Base-by-base conservation (phyloP, 2,797 vertebrate genomes). In the Luscinia luscinia region DNA sequence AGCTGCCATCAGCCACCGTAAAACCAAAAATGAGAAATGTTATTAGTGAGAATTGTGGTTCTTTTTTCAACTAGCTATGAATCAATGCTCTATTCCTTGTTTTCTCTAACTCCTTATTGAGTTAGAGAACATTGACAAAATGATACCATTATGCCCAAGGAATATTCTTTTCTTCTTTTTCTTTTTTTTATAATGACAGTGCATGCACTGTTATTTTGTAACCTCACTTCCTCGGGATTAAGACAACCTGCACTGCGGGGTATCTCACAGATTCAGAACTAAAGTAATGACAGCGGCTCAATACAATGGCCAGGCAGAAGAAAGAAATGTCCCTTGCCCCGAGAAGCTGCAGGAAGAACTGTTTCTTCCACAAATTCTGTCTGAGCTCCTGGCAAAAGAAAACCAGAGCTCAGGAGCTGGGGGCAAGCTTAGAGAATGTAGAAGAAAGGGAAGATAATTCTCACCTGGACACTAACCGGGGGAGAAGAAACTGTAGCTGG, bases 1-100 rank as follows among this genome's bases (percentile, higher is more conserved):
- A 94, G 58, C 70, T 84, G 67, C 87, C 82, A 87, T 95, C 90
- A 76, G 92, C 89, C 92, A 43, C 24, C 89, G 64, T 81, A 80
- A 94, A 84, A 87, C 69, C 72, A 93, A 41, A 79, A 89, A 70
- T 5, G 13, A 93, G 61, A 94, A 96, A 92, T 90, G 24, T 30
- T 93, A 38, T 95, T 87, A 93, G 52, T 9, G 19, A 74, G 70
- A 89, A 85, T 2, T 54, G 51, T 22, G 9, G 72, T 66, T 62
- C 49, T 51, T 48, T 85, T 64, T 61, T 55, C 90, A 83, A 75
- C 70, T 69, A 49, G 73, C 46, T 36, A 90, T 80, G 63, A 94
- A 79, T 54, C 45, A 84, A 40, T 40, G n/a, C 22, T 68, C 19
- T 88, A 41, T 46, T 45, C 20, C n/a, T 83, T 91, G 41, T 91